Base-by-base conservation (phyloP, 2,888 invertebrate genomes). In the Villa cingulata region DNA sequence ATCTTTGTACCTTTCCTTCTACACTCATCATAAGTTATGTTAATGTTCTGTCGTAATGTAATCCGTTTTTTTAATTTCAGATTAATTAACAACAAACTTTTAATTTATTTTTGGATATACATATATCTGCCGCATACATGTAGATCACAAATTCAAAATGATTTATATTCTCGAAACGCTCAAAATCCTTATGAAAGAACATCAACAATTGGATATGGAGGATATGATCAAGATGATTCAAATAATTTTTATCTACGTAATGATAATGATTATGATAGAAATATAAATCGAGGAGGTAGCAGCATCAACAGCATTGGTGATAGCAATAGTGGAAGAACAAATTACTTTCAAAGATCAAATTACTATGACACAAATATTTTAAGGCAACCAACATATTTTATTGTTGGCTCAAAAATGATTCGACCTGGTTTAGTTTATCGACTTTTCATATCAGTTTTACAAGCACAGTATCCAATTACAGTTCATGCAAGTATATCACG, bases 401-500 rank as follows among this genome's bases (percentile, higher is more conserved):
- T 96, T 53, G 85, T 95, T 27, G 89, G 94, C 1, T 91, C 94
- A 4, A 80, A 80, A 55, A 84, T 88, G 77, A 86, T 96, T 14
- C 77, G 94, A 5, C 95, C 96, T 0, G 89, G 88, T 0, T 87
- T 92, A 60, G 80, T 94, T 47, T 91, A 91, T 66, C 81, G 88
- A 59, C 81, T 94, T 7, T 83, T 86, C 0, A 91, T 88, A 0
- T 86, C 85, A 46, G 82, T 95, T 34, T 71, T 94, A 29, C 77
- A 81, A 61, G 81, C 86, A 9, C 80, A 81, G 45, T 73, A 83
- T 51, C 86, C 87, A 32, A 80, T 95, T 64, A 85, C 83, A 2
- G 83, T 95, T 2, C 76, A 89, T 51, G 86, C 91, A 0, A 87
- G 94, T 44, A 87, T 95, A 54, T 85, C 88, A 52, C 78, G 89